Evolutionary conservation across 1,140 invertebrate genomes (phyloP), one percentile per base, ranked within the genome.

Genomic region (Elymnias hypermnestra): DNA sequence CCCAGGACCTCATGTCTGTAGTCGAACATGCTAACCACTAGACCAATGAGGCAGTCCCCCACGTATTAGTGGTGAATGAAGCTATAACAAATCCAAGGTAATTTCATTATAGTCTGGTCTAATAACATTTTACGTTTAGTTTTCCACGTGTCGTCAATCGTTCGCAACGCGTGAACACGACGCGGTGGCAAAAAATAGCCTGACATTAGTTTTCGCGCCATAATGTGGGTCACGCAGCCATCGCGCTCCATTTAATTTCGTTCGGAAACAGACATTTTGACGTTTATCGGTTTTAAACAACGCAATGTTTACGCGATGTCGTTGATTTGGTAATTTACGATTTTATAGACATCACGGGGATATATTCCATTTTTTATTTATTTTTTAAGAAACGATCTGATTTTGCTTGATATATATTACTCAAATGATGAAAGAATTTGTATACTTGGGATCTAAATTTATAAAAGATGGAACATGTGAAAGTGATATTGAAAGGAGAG

Each of bases 181-280:
- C 15, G 17, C 47, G 69, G 60, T 57, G 64, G 65, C 63, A 57
- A 62, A 69, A 70, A 70, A 78, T 78, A 73, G 65, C 56, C 62
- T 71, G 73, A 75, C 75, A 76, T 74, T 68, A 66, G 49, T 67
- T 73, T 75, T 69, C 54, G 59, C 69, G 71, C 72, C 58, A 71
- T 53, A 69, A 68, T 65, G 46, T 71, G 53, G 63, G 70, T 65
- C 70, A 59, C 40, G 35, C 2, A 39, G 53, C 59, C 42, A 42
- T 9, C 42, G 53, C 59, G 69, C 48, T 45, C 63, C 62, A 60
- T 63, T 59, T 71, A 52, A 41, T 50, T 47, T 31, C 50, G 56
- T 52, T 41, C 53, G 46, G 37, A 57, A 65, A 63, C 47, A 56
- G 37, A 56, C 13, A 36, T 53, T 58, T 64, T 52, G 51, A 59